Base-by-base conservation (phyloP, 2,113 vertebrate genomes). In the Salvator merianae region DNA sequence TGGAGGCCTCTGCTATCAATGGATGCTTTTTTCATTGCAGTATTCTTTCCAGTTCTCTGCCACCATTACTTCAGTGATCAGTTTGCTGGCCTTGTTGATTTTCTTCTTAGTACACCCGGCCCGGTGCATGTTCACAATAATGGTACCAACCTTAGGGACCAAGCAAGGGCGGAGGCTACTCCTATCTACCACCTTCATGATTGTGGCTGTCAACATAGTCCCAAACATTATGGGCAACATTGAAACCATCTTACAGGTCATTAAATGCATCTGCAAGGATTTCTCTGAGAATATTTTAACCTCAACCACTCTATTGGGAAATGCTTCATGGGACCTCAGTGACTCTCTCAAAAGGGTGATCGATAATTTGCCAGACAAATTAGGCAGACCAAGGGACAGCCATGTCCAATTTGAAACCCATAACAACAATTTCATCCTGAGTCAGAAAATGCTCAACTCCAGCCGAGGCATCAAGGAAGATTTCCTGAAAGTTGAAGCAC, bases 121-220 rank as follows among this genome's bases (percentile, higher is more conserved):
- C 72, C 98, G 98, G 62, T 99, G 98, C 59, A 95, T 97, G 63
- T 95, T 99, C 89, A 98, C 94, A 0, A 95, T 99, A 87, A 95
- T 91, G 1, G 91, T 98, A 83, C 98, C 98, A 7, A 97, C 96
- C 0, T 77, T 98, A 26, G 97, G 98, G 77, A 98, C 97, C 10
- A 96, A 95, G 22, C 96, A 99, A 91, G 98, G 98, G 2, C 94
- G 96, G 63, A 96, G 95, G 68, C 93, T 99, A 24, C 95, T 99
- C 63, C 84, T 98, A 36, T 98, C 98, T 0, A 91, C 96, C 16
- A 97, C 97, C 0, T 20, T 95, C 7, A 96, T 98, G 96, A 95
- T 97, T 0, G 85, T 97, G 7, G 91, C 95, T 9, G 70, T 97
- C 20, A 96, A 97, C 2, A 81, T 97, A 50, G 89, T 97, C 26